Evolutionary conservation across 2,797 vertebrate species (phyloP).

Genomic region (Tamandua tetradactyla): DNA sequence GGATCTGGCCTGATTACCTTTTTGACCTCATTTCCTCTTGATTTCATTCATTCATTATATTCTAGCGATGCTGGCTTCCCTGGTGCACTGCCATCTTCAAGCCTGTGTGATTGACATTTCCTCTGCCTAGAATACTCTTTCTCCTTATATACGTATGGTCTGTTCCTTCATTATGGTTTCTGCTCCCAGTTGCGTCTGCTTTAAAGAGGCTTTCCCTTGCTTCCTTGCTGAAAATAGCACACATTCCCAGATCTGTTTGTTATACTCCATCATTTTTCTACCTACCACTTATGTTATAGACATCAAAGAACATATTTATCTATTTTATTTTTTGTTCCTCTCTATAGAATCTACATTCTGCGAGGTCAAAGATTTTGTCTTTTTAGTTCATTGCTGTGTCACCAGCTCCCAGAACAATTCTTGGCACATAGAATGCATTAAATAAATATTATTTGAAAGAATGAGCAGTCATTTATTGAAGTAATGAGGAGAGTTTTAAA

Average conservation of each 20-base stretch:
- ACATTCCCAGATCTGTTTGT: not conserved
- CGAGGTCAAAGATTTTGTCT: not conserved
- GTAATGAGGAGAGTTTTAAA: not conserved
- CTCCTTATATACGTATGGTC: not conserved
- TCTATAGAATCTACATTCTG: not conserved
- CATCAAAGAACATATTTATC: not conserved
- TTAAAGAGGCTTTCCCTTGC: not conserved
- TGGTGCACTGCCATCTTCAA: not conserved
- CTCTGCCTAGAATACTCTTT: not conserved
- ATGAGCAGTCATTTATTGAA: not conserved
- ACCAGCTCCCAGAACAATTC: not conserved
- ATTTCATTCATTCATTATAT: not conserved
- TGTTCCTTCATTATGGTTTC: not conserved
- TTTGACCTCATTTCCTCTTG: not conserved
- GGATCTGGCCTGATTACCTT: not conserved
- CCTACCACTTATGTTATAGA: not conserved
- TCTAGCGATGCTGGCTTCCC: not conserved
- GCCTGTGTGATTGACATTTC: not conserved
- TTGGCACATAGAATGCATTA: not conserved
- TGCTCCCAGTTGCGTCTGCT: too few relatives aligned
- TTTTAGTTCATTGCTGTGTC: not conserved
- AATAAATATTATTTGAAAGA: not conserved
- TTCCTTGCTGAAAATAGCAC: not conserved
- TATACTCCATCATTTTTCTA: not conserved
- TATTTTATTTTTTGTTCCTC: not conserved